Conservation (phyloP, 2,113 vertebrate species). For the Nipponia nippon region DNA sequence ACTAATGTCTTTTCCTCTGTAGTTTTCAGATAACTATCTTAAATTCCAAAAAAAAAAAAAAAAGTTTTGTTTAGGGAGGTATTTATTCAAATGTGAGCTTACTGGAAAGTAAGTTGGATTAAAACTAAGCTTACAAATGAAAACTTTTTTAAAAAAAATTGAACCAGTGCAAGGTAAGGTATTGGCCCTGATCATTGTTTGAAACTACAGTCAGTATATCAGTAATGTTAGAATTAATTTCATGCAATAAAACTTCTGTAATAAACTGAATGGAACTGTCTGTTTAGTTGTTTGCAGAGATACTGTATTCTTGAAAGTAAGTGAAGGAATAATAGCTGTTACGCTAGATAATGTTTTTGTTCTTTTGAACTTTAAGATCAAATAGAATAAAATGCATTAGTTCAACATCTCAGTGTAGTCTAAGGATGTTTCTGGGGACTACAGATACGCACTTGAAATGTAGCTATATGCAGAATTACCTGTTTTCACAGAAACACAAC, state of each 20-base stretch:
- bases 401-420: background rate
- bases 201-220: background rate
- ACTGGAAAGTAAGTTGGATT: background rate
- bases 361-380: background rate
- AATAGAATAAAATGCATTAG: background rate
- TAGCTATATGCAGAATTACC: background rate
- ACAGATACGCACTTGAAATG: background rate
- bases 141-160: background rate
- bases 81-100: background rate
- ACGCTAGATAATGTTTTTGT: background rate
- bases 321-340: background rate
- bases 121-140: background rate
- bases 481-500: background rate
- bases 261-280: background rate
- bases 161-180: background rate
- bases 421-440: background rate
- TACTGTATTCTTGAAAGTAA: background rate
- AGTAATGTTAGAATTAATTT: background rate
- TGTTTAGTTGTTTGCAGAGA: background rate
- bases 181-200: background rate
- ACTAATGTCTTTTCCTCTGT: background rate
- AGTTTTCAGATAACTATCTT: background rate
- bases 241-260: background rate
- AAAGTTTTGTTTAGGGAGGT: background rate
- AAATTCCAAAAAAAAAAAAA: background rate